Percentiles rank a stretch among this genome's conserved stretches.
These are phyloP conservation scores for Cricetomys ansorgei DNA, from an alignment of 2,113 vertebrate genomes.

Conservation along the genomic window DNA sequence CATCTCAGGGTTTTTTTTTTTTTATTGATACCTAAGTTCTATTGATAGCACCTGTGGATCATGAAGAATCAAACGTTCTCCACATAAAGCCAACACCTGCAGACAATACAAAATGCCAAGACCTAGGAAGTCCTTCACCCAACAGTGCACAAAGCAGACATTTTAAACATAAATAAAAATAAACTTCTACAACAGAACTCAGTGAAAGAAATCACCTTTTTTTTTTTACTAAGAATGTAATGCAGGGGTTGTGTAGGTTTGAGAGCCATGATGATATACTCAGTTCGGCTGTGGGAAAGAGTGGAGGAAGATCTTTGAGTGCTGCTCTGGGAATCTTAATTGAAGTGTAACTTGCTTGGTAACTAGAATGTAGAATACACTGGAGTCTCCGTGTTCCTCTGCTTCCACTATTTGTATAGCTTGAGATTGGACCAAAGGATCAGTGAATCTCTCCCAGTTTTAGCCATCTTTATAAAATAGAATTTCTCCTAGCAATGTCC, in stretches of 20 bases:
- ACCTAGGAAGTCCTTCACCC: no score
- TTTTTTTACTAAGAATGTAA: background rate
- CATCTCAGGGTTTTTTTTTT: no score
- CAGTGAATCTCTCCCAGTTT: constrained; percentile 25
- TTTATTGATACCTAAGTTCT: no score
- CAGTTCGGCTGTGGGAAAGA: background rate
- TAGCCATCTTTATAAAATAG: constrained; percentile 20
- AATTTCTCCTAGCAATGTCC: constrained; percentile 71
- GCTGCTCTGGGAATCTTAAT: background rate
- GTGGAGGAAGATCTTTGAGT: background rate
- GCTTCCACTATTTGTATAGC: background rate
- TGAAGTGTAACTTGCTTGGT: constrained; percentile 1
- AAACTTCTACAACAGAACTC: no score
- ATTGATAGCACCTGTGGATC: no score
- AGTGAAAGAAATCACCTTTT: background rate
- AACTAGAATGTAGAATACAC: background rate
- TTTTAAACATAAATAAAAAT: no score
- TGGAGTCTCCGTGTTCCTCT: background rate
- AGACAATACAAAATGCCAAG: no score
- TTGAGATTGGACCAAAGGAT: background rate
- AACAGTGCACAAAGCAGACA: no score
- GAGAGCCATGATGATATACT: background rate
- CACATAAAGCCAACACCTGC: no score
- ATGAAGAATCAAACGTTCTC: no score
- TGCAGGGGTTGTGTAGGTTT: background rate